These are phyloP conservation scores for Clivina fossor DNA, from an alignment of 2,888 invertebrate species.

Conservation along the genomic window DNA sequence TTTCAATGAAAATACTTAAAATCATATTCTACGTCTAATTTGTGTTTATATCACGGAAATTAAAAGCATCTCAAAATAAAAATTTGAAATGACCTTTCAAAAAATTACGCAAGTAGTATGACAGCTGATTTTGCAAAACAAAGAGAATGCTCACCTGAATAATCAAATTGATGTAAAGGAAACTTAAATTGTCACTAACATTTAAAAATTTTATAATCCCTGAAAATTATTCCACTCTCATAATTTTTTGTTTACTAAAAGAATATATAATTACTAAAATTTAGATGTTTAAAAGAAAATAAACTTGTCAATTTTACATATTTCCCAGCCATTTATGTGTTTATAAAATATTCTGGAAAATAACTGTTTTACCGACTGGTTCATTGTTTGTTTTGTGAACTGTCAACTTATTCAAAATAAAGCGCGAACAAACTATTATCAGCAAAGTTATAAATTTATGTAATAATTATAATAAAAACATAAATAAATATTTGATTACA, in stretches of 20 bases:
- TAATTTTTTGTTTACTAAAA: slow-evolving; percentile 24
- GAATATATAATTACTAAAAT: slow-evolving; percentile 22
- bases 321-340: slow-evolving; percentile 30
- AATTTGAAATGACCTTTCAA: slow-evolving; percentile 35
- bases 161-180: slow-evolving; percentile 16
- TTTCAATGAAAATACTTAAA: neutral
- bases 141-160: slow-evolving; percentile 33
- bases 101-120: slow-evolving; percentile 33
- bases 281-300: slow-evolving; percentile 23
- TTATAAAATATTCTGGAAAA: too few species aligned
- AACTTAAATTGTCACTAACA: slow-evolving; percentile 23
- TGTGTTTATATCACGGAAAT: slow-evolving; percentile 22
- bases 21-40: slow-evolving; percentile 28
- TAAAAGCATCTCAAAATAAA: slow-evolving; percentile 28
- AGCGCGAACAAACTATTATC: slow-evolving; percentile 10
- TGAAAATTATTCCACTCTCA: slow-evolving; percentile 28
- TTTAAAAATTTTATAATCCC: slow-evolving; percentile 23
- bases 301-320: slow-evolving; percentile 30
- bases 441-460: too few species aligned
- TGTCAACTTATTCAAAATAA: slow-evolving; percentile 22
- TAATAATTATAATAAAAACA: slow-evolving; percentile 1
- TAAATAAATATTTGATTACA: slow-evolving; percentile 21
- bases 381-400: slow-evolving; percentile 8
- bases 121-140: slow-evolving; percentile 35
- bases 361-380: slow-evolving; percentile 23